Evolutionary conservation across 1,140 invertebrate genomes (phyloP).

Genomic region (Chrysomallon squamiferum): DNA sequence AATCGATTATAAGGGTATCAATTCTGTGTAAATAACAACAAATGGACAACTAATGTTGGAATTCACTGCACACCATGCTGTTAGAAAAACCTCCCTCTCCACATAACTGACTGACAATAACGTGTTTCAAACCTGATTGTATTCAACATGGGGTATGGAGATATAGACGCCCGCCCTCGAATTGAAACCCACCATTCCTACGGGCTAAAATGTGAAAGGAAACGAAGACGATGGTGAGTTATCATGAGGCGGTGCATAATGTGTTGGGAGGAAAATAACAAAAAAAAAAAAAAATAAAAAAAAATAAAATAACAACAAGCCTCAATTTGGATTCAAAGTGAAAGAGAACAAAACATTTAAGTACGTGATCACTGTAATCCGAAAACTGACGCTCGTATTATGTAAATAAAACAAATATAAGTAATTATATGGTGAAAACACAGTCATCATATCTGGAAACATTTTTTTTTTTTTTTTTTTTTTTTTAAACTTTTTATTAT

Average conservation of each 20-base stretch:
- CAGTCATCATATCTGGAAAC: no score
- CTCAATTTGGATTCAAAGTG: background rate
- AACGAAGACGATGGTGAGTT: constrained; percentile 38
- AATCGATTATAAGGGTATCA: no score
- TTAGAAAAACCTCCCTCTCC: no score
- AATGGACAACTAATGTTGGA: no score
- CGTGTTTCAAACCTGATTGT: constrained; percentile 56
- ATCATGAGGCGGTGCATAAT: background rate
- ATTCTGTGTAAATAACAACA: no score
- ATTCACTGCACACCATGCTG: no score
- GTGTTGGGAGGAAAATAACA: background rate
- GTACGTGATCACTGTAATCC: background rate
- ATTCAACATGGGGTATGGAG: constrained; percentile 57
- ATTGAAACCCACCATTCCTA: constrained; percentile 54
- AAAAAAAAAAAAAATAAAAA: background rate
- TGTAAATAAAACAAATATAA: no score
- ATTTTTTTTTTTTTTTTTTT: no score
- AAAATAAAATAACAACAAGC: background rate
- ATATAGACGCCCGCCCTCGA: constrained; percentile 53
- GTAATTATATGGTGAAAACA: no score
- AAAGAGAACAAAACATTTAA: background rate
- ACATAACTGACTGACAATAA: no score
- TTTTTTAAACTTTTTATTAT: no score
- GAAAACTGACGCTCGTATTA: no score
- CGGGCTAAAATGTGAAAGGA: constrained; percentile 55